phyloP scores from a whole-genome alignment of 2,113 vertebrate genomes.

The Arizona elegans region DNA sequence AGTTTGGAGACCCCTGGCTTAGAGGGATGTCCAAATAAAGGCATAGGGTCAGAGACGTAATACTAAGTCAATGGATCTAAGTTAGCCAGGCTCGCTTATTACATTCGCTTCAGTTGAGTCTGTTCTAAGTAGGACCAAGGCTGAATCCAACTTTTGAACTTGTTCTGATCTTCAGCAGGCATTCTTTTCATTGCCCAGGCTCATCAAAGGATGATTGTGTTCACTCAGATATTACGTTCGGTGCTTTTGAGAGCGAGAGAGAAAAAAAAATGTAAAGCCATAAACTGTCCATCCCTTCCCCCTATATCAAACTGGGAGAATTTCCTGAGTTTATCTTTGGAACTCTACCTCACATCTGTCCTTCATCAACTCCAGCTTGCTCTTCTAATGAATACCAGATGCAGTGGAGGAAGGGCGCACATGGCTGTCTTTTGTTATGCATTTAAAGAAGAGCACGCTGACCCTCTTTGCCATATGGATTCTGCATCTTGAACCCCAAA shows the following conservation, averaged over 20 bases:
- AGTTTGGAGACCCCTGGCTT: neutral
- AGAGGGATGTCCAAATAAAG: neutral
- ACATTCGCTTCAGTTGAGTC: neutral
- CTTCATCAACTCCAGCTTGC: slow-evolving; percentile 42
- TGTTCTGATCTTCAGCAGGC: neutral
- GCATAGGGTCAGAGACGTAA: too few relatives aligned
- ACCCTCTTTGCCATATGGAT: neutral
- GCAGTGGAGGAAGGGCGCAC: neutral
- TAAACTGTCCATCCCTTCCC: slow-evolving; percentile 11
- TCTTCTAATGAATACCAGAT: slow-evolving; percentile 25
- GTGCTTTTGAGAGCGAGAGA: too few relatives aligned
- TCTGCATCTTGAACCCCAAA: neutral
- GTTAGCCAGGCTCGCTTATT: neutral
- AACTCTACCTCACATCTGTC: slow-evolving; percentile 58
- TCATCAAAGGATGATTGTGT: slow-evolving; percentile 31
- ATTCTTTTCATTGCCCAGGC: neutral
- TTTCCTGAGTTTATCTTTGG: slow-evolving; percentile 51
- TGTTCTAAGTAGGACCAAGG: too few relatives aligned
- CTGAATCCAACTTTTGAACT: too few relatives aligned
- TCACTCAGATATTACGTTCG: neutral
- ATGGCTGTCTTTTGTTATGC: fast-evolving
- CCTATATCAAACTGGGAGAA: slow-evolving; percentile 39
- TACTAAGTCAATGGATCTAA: neutral
- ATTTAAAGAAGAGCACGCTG: fast-evolving
- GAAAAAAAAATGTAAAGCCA: slow-evolving; percentile 30